phyloP scores from a whole-genome alignment of 2,113 vertebrate species.

The Stegostoma tigrinum region DNA sequence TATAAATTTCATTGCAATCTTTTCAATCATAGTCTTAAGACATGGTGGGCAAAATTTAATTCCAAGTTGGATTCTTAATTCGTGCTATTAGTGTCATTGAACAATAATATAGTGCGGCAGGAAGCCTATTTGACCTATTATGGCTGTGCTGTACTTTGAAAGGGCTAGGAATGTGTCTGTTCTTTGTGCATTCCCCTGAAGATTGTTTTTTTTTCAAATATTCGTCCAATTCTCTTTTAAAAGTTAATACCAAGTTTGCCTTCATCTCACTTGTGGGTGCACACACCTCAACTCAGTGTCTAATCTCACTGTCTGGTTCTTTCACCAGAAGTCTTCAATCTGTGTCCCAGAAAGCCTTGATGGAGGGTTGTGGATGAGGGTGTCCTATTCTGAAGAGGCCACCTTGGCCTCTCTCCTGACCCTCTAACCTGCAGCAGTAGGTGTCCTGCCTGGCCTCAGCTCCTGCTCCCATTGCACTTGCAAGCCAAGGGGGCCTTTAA shows the following conservation, averaged over 20 bases:
- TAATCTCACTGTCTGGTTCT: neutral
- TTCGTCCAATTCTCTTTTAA: neutral
- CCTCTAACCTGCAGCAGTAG: neutral
- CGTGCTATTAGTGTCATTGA: neutral
- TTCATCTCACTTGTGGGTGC: neutral
- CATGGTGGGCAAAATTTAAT: neutral
- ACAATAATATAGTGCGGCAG: neutral
- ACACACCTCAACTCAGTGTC: neutral
- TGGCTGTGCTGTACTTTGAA: neutral
- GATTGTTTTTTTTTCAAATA: neutral
- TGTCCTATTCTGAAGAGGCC: neutral
- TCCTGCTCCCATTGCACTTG: neutral
- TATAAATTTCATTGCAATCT: neutral
- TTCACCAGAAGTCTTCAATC: neutral
- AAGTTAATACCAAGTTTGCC: neutral
- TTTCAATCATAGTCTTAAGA: neutral
- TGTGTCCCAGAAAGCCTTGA: neutral
- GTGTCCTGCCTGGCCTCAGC: neutral
- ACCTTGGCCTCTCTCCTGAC: neutral
- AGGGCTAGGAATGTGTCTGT: neutral
- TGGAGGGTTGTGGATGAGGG: no score
- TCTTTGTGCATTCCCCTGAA: neutral
- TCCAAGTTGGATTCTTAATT: neutral
- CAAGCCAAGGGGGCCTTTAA: neutral
- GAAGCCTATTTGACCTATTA: neutral